Evolutionary conservation across 1,140 invertebrate genomes (phyloP).

Genomic region (Diachasmimorpha longicaudata): DNA sequence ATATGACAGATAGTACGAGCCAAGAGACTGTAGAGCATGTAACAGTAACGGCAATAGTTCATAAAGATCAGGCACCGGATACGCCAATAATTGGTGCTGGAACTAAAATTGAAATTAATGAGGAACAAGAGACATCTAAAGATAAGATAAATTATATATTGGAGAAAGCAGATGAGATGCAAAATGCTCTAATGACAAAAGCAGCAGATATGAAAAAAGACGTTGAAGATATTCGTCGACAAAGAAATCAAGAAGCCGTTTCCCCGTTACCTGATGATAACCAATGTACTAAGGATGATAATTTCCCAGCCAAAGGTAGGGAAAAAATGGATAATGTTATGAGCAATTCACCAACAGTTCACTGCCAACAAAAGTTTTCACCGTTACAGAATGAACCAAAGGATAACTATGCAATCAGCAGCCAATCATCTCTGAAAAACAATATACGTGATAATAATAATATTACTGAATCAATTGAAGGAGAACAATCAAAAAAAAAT

Average conservation of each 20-base stretch:
- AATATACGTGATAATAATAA: neutral
- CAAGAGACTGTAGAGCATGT: constrained; percentile 54
- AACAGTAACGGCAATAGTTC: constrained; percentile 52
- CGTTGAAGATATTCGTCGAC: constrained; percentile 50
- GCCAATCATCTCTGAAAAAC: neutral
- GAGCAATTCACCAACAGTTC: constrained; percentile 6
- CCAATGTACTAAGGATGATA: neutral
- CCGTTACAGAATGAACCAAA: constrained; percentile 37
- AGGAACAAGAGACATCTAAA: constrained; percentile 23
- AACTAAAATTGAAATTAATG: constrained; percentile 16
- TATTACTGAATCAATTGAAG: no score
- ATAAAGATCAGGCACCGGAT: constrained; percentile 51
- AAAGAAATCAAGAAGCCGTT: constrained; percentile 55
- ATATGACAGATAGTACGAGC: constrained; percentile 53
- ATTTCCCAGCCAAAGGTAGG: constrained; percentile 26
- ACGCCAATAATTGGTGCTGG: constrained; percentile 38
- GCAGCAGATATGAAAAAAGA: constrained; percentile 51
- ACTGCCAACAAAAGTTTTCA: constrained; percentile 31
- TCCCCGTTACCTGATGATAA: constrained; percentile 45
- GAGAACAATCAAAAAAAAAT: neutral
- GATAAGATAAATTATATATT: constrained; percentile 45
- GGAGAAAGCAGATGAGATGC: constrained; percentile 44
- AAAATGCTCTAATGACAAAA: constrained; percentile 42
- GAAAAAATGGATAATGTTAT: constrained; percentile 26
- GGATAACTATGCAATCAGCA: neutral